These are phyloP conservation scores for Clostera curtula DNA, from an alignment of 2,888 invertebrate species.

Conservation along the genomic window DNA sequence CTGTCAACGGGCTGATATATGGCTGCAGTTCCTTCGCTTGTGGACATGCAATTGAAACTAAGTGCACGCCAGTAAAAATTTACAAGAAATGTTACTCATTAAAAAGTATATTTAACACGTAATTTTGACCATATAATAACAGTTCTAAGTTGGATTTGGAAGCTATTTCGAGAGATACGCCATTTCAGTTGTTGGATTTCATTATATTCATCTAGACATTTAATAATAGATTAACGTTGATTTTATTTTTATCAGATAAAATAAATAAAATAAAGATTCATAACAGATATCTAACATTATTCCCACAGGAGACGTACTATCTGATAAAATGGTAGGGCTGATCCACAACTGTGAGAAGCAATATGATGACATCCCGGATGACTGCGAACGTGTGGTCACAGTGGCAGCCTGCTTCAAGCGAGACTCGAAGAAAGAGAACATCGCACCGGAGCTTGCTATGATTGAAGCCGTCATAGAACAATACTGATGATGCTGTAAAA, in stretches of 20 bases:
- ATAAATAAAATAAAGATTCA: too few relatives aligned
- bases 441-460: constrained; percentile 63
- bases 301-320: constrained; percentile 46
- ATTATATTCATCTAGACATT: too few relatives aligned
- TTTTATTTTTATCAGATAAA: too few relatives aligned
- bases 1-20: constrained; percentile 1
- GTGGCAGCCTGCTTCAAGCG: constrained; percentile 60
- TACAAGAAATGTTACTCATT: too few relatives aligned
- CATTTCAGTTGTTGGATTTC: too few relatives aligned
- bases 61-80: constrained; percentile 15
- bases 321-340: constrained; percentile 48
- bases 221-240: too few relatives aligned
- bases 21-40: not conserved
- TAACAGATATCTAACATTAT: too few relatives aligned
- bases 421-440: constrained; percentile 46
- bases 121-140: too few relatives aligned
- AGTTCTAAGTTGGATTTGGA: too few relatives aligned
- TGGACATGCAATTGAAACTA: constrained; percentile 13
- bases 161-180: too few relatives aligned
- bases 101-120: too few relatives aligned
- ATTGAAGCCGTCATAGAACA: constrained; percentile 60
- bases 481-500: constrained; percentile 36
- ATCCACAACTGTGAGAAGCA: constrained; percentile 63
- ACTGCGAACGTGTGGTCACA: constrained; percentile 58
- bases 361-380: constrained; percentile 45